These are phyloP conservation scores for Dendrolimus punctatus DNA, from an alignment of 1,140 invertebrate genomes.

Conservation along the genomic window DNA sequence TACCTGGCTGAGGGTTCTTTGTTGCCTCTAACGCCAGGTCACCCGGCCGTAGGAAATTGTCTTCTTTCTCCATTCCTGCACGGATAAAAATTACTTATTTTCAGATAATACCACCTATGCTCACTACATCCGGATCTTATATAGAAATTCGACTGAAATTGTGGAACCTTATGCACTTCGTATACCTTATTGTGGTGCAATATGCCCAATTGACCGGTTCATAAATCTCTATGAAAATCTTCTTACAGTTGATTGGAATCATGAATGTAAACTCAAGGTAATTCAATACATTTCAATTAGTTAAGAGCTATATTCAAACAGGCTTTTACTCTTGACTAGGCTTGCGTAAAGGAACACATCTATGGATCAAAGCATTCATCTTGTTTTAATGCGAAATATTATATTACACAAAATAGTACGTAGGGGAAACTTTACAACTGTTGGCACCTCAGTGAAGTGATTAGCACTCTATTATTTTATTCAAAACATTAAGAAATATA, in stretches of 20 bases:
- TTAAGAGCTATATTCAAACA: no score
- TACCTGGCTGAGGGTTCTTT: no score
- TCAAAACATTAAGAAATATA: no score
- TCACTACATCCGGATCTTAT: slow-evolving; percentile 39
- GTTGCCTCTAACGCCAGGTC: no score
- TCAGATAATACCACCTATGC: slow-evolving; percentile 27
- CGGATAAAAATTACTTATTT: slow-evolving; percentile 7
- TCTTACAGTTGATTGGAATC: slow-evolving; percentile 40
- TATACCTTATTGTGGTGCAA: slow-evolving; percentile 40
- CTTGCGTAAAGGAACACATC: no score
- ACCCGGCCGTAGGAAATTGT: no score
- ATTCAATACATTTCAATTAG: background rate
- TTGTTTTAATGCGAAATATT: background rate
- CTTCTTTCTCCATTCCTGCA: no score
- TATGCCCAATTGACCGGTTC: slow-evolving; percentile 38
- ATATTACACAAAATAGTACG: background rate
- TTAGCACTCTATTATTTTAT: no score
- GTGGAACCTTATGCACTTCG: slow-evolving; percentile 33
- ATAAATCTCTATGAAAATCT: slow-evolving; percentile 41
- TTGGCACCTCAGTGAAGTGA: no score
- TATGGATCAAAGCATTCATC: no score
- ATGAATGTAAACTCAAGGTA: slow-evolving; percentile 39
- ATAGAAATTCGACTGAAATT: slow-evolving; percentile 43
- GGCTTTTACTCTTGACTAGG: no score
- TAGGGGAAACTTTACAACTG: no score